phyloP scores from a whole-genome alignment of 2,797 vertebrate species.

The Microcaecilia unicolor region DNA sequence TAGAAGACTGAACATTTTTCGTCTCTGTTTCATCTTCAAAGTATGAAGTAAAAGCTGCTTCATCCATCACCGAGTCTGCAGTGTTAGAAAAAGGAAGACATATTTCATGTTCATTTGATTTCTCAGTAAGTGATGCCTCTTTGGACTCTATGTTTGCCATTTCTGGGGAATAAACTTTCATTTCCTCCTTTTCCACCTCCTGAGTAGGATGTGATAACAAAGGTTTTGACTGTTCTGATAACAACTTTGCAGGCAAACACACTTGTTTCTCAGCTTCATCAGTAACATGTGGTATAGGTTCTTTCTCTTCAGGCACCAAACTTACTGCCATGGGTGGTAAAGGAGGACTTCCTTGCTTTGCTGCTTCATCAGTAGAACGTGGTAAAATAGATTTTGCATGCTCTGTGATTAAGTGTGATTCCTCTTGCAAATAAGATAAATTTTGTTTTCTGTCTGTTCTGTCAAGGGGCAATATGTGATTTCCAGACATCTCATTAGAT shows the following conservation, averaged over 20 bases:
- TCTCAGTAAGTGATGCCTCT: too few relatives aligned
- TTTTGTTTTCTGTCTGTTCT: background rate
- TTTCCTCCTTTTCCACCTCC: background rate
- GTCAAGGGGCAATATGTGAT: too few relatives aligned
- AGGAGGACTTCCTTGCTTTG: background rate
- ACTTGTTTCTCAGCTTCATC: background rate
- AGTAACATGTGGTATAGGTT: background rate
- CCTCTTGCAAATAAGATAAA: background rate
- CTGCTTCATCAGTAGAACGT: background rate
- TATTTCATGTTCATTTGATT: too few relatives aligned
- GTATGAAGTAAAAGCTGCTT: too few relatives aligned
- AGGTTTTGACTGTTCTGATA: background rate
- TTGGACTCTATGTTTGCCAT: too few relatives aligned
- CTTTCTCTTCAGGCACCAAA: background rate
- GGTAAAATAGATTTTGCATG: background rate
- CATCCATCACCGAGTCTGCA: too few relatives aligned
- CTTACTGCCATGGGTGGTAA: background rate
- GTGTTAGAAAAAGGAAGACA: too few relatives aligned
- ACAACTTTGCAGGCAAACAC: background rate
- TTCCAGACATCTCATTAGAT: conserved; percentile 12
- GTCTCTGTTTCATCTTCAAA: too few relatives aligned
- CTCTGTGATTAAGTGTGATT: background rate
- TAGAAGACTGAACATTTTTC: too few relatives aligned
- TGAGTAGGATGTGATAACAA: background rate
- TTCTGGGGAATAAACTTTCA: background rate